Conservation (phyloP, 2,113 vertebrate species). For the Trematocara zebra region DNA sequence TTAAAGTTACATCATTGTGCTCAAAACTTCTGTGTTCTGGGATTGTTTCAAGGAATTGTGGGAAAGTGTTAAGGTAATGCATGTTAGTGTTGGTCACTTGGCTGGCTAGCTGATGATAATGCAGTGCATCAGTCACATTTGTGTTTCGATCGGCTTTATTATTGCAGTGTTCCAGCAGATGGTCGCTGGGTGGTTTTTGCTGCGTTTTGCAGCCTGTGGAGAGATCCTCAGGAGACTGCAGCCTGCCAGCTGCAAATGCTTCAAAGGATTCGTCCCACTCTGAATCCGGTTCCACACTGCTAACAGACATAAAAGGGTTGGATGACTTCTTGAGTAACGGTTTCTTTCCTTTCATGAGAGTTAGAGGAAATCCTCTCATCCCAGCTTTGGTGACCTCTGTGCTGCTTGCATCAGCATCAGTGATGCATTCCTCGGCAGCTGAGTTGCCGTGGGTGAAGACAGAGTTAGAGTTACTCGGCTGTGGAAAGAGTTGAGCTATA, state of each 20-base stretch:
- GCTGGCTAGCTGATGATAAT: background rate
- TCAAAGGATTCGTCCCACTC: constrained; percentile 85
- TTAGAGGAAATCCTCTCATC: constrained; percentile 35
- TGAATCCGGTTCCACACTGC: background rate
- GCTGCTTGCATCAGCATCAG: background rate
- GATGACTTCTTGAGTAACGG: constrained; percentile 21
- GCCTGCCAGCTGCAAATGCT: constrained; percentile 80
- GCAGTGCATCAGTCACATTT: background rate
- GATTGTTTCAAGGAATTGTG: constrained; percentile 42
- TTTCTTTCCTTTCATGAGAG: background rate
- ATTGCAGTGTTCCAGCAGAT: background rate
- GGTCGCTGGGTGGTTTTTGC: background rate
- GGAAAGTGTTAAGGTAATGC: background rate
- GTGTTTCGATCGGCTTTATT: constrained; percentile 1
- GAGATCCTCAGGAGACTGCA: constrained; percentile 55
- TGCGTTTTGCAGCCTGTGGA: background rate
- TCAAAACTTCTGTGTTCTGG: constrained; percentile 35
- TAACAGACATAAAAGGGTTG: constrained; percentile 17
- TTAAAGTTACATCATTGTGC: background rate
- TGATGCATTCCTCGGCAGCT: background rate
- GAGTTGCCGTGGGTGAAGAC: constrained; percentile 32
- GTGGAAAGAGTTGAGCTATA: constrained; percentile 66
- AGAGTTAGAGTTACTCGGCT: constrained; percentile 52
- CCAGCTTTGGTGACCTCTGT: background rate
- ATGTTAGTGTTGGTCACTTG: background rate